phyloP scores from a whole-genome alignment of 2,113 vertebrate genomes.

The Callaeas wilsoni region DNA sequence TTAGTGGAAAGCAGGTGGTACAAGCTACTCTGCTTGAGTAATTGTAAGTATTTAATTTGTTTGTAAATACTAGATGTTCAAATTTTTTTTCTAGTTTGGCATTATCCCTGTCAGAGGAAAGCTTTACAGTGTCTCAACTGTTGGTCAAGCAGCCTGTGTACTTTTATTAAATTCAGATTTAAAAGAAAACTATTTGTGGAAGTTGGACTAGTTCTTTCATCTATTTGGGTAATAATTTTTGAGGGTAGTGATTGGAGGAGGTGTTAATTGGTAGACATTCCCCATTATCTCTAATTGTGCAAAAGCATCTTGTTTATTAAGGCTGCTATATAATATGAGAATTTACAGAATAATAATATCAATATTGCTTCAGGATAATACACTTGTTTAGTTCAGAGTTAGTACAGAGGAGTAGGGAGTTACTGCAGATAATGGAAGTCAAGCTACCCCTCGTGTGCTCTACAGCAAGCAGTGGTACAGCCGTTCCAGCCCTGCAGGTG shows the following conservation, averaged over 20 bases:
- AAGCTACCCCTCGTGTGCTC: neutral
- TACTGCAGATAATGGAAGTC: neutral
- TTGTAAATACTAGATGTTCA: neutral
- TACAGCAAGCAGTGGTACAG: neutral
- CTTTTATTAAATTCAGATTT: neutral
- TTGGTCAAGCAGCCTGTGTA: neutral
- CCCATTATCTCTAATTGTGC: neutral
- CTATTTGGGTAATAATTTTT: neutral
- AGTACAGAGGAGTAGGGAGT: neutral
- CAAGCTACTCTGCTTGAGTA: neutral
- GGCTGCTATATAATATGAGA: neutral
- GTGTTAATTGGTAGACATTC: neutral
- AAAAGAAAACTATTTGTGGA: neutral
- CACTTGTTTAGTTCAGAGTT: neutral
- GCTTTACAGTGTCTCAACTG: neutral
- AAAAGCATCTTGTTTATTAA: neutral
- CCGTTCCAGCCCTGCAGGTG: neutral
- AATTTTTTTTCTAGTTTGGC: neutral
- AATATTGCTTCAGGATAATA: neutral
- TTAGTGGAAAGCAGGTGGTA: neutral
- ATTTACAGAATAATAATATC: neutral
- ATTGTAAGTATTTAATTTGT: neutral
- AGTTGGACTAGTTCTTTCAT: neutral
- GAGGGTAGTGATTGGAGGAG: neutral
- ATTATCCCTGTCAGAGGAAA: neutral